These are phyloP conservation scores for Pemphigus obesinymphae DNA, from an alignment of 1,140 invertebrate genomes.

Conservation along the genomic window DNA sequence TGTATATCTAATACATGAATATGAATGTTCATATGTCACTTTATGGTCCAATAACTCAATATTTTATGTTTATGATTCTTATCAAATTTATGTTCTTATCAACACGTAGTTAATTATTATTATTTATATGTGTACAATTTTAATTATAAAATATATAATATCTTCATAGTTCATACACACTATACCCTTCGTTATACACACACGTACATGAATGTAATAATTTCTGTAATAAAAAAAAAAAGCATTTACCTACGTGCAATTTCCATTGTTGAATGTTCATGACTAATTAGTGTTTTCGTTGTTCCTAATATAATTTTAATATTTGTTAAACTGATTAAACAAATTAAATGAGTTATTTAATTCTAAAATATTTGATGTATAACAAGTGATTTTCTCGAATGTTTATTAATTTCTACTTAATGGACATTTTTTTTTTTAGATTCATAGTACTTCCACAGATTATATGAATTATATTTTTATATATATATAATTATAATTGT, in stretches of 20 bases:
- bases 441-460: no score
- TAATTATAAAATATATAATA: not conserved
- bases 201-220: not conserved
- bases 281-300: not conserved
- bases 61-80: not conserved
- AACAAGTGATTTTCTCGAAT: no score
- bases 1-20: no score
- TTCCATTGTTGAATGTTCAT: conserved; percentile 7
- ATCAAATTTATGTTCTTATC: conserved; percentile 1
- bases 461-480: no score
- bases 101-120: not conserved
- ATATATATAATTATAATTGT: no score
- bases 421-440: no score
- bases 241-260: not conserved
- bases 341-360: not conserved
- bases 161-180: no score
- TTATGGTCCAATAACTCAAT: not conserved
- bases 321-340: not conserved
- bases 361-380: not conserved
- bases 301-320: not conserved
- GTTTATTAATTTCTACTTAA: no score
- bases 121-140: not conserved
- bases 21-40: no score
- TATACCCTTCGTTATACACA: not conserved
- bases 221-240: not conserved